phyloP scores from a whole-genome alignment of 2,888 invertebrate species.

The Campoplex nolae region DNA sequence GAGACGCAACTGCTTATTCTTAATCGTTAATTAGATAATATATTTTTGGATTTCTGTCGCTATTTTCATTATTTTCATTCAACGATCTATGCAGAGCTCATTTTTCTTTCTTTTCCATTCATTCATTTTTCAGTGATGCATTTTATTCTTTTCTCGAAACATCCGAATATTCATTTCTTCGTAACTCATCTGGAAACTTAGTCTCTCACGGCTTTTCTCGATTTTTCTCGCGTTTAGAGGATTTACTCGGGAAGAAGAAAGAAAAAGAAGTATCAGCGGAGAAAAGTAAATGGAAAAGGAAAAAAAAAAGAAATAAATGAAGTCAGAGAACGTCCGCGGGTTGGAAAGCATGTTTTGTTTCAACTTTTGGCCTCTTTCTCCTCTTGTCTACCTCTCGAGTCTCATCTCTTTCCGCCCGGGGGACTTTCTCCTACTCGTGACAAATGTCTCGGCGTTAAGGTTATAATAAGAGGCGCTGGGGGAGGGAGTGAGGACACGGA shows the following conservation, averaged over 20 bases:
- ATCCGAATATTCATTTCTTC: slow-evolving; percentile 24
- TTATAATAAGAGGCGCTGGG: slow-evolving; percentile 53
- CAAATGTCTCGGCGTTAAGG: slow-evolving; percentile 78
- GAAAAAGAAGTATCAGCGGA: neutral
- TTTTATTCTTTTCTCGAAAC: neutral
- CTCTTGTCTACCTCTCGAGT: slow-evolving; percentile 55
- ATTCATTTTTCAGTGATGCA: neutral
- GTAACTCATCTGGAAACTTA: slow-evolving; percentile 27
- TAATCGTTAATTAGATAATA: neutral
- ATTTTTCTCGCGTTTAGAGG: slow-evolving; percentile 46
- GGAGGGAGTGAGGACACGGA: slow-evolving; percentile 59
- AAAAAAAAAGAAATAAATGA: slow-evolving; percentile 43
- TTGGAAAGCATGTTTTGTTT: slow-evolving; percentile 62
- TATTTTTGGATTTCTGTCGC: neutral
- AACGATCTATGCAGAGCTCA: neutral
- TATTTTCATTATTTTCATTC: neutral
- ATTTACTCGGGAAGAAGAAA: slow-evolving; percentile 47
- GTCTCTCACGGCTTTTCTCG: slow-evolving; percentile 18
- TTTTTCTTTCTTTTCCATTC: neutral
- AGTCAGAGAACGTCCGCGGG: slow-evolving; percentile 5
- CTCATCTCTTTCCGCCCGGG: slow-evolving; percentile 60
- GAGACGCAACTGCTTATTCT: neutral
- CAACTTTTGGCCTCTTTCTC: slow-evolving; percentile 53
- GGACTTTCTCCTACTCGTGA: slow-evolving; percentile 71
- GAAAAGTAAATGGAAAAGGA: slow-evolving; percentile 10